Percentiles rank a stretch among this genome's conserved stretches.
phyloP scores from a whole-genome alignment of 2,888 invertebrate genomes.

The Lithophane leautieri region DNA sequence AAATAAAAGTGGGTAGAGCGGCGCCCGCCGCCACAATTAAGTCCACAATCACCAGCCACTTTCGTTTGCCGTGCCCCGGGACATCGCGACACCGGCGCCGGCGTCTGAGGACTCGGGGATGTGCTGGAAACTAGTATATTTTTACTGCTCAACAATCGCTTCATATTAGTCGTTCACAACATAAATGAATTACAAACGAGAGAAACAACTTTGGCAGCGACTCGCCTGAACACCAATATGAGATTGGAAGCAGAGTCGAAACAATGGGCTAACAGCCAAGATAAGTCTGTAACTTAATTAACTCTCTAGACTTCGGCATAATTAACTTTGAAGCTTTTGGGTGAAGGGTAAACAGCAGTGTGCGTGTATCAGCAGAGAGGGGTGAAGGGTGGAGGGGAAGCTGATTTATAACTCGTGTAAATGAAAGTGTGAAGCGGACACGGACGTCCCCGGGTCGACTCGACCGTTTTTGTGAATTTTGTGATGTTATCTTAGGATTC shows the following conservation, averaged over 20 bases:
- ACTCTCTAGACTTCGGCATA: constrained; percentile 69
- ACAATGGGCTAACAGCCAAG: constrained; percentile 63
- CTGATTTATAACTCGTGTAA: constrained; percentile 62
- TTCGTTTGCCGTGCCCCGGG: constrained; percentile 5
- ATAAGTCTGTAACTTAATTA: constrained; percentile 75
- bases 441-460: constrained; percentile 15
- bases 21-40: constrained; percentile 55
- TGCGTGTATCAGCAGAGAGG: constrained; percentile 52
- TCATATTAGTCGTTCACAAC: constrained; percentile 31
- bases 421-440: constrained; percentile 53
- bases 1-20: constrained; percentile 25
- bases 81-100: constrained; percentile 11
- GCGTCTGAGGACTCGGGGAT: not conserved
- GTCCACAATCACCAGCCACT: constrained; percentile 35
- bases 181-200: constrained; percentile 57
- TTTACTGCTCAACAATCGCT: constrained; percentile 12
- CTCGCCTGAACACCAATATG: constrained; percentile 52
- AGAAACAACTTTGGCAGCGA: constrained; percentile 55
- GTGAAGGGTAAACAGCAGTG: constrained; percentile 59
- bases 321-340: constrained; percentile 72
- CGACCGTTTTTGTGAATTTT: constrained; percentile 55
- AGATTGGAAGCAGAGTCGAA: constrained; percentile 60
- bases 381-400: constrained; percentile 1
- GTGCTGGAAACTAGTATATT: not conserved
- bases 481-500: constrained; percentile 61